Conservation (phyloP, 2,113 vertebrate genomes). For the Phylloscopus whistleri region DNA sequence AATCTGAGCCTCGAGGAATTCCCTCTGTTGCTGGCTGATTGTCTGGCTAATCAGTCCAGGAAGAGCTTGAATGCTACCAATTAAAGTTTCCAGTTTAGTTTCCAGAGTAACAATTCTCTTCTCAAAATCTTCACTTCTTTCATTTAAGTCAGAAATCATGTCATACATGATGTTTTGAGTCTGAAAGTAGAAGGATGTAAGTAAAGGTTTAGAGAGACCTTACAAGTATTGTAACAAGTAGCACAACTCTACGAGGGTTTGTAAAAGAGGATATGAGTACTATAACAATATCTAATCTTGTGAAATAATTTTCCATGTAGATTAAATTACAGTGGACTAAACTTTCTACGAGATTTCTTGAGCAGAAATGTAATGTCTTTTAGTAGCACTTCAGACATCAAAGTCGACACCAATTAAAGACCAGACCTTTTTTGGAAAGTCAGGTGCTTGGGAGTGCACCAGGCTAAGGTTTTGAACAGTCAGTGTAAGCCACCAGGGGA, state of each 20-base stretch:
- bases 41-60: slow-evolving; percentile 95
- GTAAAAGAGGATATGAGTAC: not conserved
- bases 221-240: not conserved
- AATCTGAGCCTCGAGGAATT: slow-evolving; percentile 93
- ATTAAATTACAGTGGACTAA: not conserved
- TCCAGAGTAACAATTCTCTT: slow-evolving; percentile 96
- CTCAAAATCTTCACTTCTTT: slow-evolving; percentile 97
- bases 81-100: slow-evolving; percentile 94
- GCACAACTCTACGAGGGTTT: not conserved
- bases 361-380: not conserved
- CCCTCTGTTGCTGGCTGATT: slow-evolving; percentile 93
- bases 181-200: slow-evolving; percentile 74
- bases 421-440: not conserved
- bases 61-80: slow-evolving; percentile 93
- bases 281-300: not conserved
- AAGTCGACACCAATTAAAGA: not conserved
- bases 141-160: slow-evolving; percentile 97
- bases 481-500: not conserved
- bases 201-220: not conserved
- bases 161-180: slow-evolving; percentile 99
- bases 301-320: not conserved
- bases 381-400: not conserved
- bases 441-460: not conserved
- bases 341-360: not conserved
- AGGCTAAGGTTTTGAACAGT: not conserved